Conservation (phyloP, 2,113 vertebrate species). For the Jaculus jaculus region DNA sequence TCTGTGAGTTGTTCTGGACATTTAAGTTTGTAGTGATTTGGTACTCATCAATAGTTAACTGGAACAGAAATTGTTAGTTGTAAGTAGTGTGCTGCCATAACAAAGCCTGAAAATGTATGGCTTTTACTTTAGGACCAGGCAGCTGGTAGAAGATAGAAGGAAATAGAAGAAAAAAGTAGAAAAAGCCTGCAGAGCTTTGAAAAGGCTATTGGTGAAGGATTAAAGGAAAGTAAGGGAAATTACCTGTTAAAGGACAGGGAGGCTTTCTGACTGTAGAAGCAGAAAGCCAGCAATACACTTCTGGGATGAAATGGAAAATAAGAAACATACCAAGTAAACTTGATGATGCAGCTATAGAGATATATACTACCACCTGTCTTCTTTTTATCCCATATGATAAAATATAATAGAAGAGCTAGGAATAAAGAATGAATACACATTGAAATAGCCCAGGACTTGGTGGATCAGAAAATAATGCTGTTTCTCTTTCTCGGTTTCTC, state of each 20-base stretch:
- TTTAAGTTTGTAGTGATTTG: neutral
- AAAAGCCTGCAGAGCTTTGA: neutral
- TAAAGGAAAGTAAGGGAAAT: neutral
- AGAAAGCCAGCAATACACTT: neutral
- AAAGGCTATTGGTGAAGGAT: neutral
- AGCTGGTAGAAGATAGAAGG: neutral
- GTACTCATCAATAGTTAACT: neutral
- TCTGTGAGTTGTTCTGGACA: neutral
- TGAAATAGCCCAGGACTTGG: neutral
- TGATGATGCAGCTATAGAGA: neutral
- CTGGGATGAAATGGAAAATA: neutral
- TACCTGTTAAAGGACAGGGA: neutral
- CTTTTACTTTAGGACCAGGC: neutral
- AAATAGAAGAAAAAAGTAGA: neutral
- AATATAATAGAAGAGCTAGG: neutral
- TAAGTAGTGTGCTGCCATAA: conserved; percentile 9
- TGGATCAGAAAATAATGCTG: conserved; percentile 11
- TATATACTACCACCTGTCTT: neutral
- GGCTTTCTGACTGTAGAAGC: neutral
- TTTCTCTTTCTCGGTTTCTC: neutral
- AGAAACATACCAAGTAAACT: neutral
- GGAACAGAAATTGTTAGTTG: neutral
- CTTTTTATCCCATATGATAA: neutral
- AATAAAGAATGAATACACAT: neutral
- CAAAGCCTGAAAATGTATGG: neutral